Conservation (phyloP, 2,888 invertebrate species). For the Eulithis testata region DNA sequence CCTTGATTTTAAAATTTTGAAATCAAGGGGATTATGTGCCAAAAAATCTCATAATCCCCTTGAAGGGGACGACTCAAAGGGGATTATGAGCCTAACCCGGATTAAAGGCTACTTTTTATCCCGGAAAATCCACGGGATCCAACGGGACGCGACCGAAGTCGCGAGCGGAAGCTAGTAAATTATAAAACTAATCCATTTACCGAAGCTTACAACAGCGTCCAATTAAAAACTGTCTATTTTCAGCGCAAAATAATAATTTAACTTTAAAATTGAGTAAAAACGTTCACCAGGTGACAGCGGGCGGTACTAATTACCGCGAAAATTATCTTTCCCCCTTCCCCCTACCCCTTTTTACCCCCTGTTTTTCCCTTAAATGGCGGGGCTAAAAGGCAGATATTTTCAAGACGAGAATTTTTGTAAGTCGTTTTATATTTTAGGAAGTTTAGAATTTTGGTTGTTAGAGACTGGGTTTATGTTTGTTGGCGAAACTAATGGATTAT, state of each 20-base stretch:
- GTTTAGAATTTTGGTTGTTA: slow-evolving; percentile 27
- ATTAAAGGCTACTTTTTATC: too few relatives aligned
- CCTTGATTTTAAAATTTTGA: too few relatives aligned
- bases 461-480: slow-evolving; percentile 24
- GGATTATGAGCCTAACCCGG: too few relatives aligned
- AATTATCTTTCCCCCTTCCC: slow-evolving; percentile 39
- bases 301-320: slow-evolving; percentile 48
- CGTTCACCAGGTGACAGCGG: slow-evolving; percentile 43
- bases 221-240: slow-evolving; percentile 14
- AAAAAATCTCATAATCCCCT: too few relatives aligned
- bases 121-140: too few relatives aligned
- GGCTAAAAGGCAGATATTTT: slow-evolving; percentile 34
- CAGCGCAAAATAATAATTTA: slow-evolving; percentile 18
- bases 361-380: slow-evolving; percentile 22
- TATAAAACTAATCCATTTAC: too few relatives aligned
- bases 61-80: too few relatives aligned
- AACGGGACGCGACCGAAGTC: too few relatives aligned
- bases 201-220: not conserved
- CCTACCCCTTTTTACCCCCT: slow-evolving; percentile 3
- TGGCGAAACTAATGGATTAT: slow-evolving; percentile 16
- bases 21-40: too few relatives aligned
- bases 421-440: slow-evolving; percentile 37
- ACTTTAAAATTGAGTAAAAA: slow-evolving; percentile 31
- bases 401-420: slow-evolving; percentile 37
- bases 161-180: too few relatives aligned